Evolutionary conservation across 1,140 invertebrate species (phyloP), one percentile per base, ranked within the genome.

Genomic region (Triops longicaudatus): DNA sequence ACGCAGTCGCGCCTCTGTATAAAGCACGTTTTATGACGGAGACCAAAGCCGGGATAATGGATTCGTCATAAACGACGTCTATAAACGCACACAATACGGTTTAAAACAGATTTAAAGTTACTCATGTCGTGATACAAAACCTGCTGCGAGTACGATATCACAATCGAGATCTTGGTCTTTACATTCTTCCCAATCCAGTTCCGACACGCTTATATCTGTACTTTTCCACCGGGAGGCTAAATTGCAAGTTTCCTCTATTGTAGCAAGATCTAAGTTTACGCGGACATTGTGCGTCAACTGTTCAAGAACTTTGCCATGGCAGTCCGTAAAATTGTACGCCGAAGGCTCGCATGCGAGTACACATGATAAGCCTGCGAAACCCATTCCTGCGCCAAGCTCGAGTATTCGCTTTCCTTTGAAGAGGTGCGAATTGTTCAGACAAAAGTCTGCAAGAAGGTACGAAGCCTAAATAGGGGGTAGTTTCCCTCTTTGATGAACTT

Each of bases 61-160:
- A 41, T 43, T 75, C 44, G 44, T 75, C 74, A 26, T 75, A 75
- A 11, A 75, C 74, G 4, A 75, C 74, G 31, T 75, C 74, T 75
- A 44, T 10, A 75, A 31, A 17, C 0, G 22, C 26, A 41, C n/a
- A 44, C 7, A 41, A n/a, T 44, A n/a, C 22, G 22, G 14, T 27
- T 28, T 27, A 26, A 10, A 6, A 5, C 37, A 22, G 26, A 42
- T 14, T 41, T 3, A n/a, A 26, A 43, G 37, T 17, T 44, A 26
- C 26, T 41, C 42, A 17, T 43, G 22, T 42, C 42, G 12, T 73
- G 14, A 9, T 12, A 73, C 37, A 12, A 17, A 10, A 42, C 74
- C 74, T 41, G 74, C 37, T 10, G 74, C 74, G 14, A 75, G 41
- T 43, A 75, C 17, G n/a, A 75, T 1, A 11, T 75, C 74, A 14